Evolutionary conservation across 1,140 invertebrate genomes (phyloP), one percentile per base, ranked within the genome.

Genomic region (Drosophila truncata): DNA sequence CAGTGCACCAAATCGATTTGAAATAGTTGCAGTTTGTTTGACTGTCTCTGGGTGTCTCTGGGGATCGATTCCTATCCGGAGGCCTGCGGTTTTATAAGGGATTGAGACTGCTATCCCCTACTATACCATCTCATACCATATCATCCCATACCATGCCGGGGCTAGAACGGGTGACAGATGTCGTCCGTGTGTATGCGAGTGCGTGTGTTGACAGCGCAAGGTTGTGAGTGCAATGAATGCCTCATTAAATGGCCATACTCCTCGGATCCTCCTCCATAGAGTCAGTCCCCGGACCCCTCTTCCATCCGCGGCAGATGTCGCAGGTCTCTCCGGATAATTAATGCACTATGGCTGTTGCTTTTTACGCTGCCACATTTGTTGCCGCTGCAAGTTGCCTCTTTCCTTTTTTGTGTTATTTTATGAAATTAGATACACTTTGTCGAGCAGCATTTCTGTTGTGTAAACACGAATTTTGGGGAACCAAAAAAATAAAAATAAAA

Each of bases 381-480:
- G 79, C 41, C 61, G 46, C 41, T 71, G 50, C 55, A 59, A 71
- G 67, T 63, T 67, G 60, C 66, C 66, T 78, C 54, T 66, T 50
- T 55, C n/a, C n/a, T n/a, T 55, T 61, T 55, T 44, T 18, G 13
- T 46, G 49, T 65, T 69, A 50, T 78, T 50, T 64, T 77, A 75
- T 90, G 85, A 90, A 88, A 88, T 88, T 88, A 88, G 85, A 88
- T 82, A 90, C 85, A 80, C 69, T 84, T 88, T 80, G 76, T 88
- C 66, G 61, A 82, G 82, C 72, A 85, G 70, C 82, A 85, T 86
- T 83, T 77, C 41, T 87, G 64, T 83, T 90, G 80, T 76, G 81
- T 90, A 85, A 88, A 88, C 84, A 88, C 62, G 60, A 73, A 78
- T 55, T 77, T 77, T 76, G 23, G 63, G 63, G 63, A 29, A 27